A percentile compares a stretch with the other conserved stretches of the same genome.
These are phyloP conservation scores for Bursaphelenchus mucronatus DNA, from an alignment of 1,140 invertebrate species.

Conservation along the genomic window DNA sequence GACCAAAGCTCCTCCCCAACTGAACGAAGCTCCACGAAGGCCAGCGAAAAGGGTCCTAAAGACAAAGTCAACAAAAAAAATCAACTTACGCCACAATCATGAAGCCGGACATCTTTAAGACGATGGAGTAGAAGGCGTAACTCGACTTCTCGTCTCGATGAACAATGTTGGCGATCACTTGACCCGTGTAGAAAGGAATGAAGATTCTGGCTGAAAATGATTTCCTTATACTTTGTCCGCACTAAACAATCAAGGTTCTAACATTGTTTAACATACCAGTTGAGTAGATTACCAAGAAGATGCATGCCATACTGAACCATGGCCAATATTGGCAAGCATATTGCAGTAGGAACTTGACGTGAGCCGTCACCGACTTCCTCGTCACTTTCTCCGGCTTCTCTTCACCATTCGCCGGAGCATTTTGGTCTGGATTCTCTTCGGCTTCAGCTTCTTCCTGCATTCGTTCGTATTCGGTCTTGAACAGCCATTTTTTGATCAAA, in stretches of 20 bases:
- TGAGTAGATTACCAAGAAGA: conserved; percentile 32
- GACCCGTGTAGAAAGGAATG: conserved; percentile 50
- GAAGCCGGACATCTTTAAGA: conserved; percentile 16
- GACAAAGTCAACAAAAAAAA: background rate
- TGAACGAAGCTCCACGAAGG: conserved; percentile 40
- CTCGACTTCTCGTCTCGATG: conserved; percentile 10
- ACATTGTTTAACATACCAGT: conserved; percentile 12
- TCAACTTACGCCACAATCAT: conserved; percentile 6
- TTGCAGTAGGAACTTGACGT: conserved; percentile 17
- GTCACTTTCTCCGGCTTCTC: conserved; percentile 14
- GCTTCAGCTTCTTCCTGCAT: background rate
- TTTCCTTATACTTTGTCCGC: background rate
- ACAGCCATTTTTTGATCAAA: conserved; percentile 11
- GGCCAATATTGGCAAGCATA: conserved; percentile 6
- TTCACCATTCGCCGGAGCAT: background rate
- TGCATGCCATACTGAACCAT: conserved; percentile 25
- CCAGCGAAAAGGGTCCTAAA: conserved; percentile 24
- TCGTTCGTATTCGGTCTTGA: conserved; percentile 4
- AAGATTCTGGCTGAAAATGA: conserved; percentile 38
- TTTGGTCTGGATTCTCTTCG: conserved; percentile 15
- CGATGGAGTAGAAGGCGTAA: background rate
- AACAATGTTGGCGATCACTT: conserved; percentile 50
- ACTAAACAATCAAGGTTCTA: background rate
- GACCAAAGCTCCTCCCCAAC: conserved; percentile 43
- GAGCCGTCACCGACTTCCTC: conserved; percentile 1